Conservation (phyloP, 2,113 vertebrate genomes). For the Lampris megalopsis region DNA sequence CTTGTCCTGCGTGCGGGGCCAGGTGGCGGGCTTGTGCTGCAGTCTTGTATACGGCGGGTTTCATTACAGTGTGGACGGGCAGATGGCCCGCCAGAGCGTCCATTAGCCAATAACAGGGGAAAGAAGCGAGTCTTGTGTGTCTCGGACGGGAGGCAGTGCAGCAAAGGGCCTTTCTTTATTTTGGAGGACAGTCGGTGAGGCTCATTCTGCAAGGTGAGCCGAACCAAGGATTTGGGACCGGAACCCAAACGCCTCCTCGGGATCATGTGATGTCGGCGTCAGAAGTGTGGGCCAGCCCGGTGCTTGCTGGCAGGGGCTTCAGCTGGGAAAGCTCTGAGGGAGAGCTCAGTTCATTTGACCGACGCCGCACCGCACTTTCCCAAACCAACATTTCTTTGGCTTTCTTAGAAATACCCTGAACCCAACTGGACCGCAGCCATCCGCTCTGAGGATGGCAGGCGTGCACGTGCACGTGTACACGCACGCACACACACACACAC, state of each 20-base stretch:
- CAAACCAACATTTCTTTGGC: slow-evolving; percentile 44
- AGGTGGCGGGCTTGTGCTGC: slow-evolving; percentile 37
- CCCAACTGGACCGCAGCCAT: slow-evolving; percentile 54
- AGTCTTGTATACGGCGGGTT: slow-evolving; percentile 48
- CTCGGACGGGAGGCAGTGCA: slow-evolving; percentile 34
- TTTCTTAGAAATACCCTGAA: slow-evolving; percentile 34
- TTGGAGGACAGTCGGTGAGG: slow-evolving; percentile 44
- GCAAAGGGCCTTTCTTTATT: slow-evolving; percentile 46
- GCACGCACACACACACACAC: slow-evolving; percentile 20
- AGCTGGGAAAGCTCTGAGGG: slow-evolving; percentile 39
- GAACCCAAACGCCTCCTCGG: slow-evolving; percentile 53
- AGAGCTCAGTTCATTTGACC: slow-evolving; percentile 61
- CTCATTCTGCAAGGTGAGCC: slow-evolving; percentile 56
- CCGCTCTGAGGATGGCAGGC: not conserved
- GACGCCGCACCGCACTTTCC: slow-evolving; percentile 50
- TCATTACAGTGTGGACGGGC: slow-evolving; percentile 20
- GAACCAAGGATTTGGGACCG: slow-evolving; percentile 57
- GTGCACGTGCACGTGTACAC: not conserved
- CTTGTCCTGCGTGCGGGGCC: slow-evolving; percentile 44
- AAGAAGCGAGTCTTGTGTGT: slow-evolving; percentile 41
- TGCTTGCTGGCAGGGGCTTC: slow-evolving; percentile 59
- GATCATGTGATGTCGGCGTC: slow-evolving; percentile 72
- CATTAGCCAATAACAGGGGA: slow-evolving; percentile 53
- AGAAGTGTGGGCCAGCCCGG: slow-evolving; percentile 57
- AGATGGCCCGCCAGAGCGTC: slow-evolving; percentile 37